These are phyloP conservation scores for Lysandra coridon DNA, from an alignment of 2,888 invertebrate genomes.

Conservation along the genomic window DNA sequence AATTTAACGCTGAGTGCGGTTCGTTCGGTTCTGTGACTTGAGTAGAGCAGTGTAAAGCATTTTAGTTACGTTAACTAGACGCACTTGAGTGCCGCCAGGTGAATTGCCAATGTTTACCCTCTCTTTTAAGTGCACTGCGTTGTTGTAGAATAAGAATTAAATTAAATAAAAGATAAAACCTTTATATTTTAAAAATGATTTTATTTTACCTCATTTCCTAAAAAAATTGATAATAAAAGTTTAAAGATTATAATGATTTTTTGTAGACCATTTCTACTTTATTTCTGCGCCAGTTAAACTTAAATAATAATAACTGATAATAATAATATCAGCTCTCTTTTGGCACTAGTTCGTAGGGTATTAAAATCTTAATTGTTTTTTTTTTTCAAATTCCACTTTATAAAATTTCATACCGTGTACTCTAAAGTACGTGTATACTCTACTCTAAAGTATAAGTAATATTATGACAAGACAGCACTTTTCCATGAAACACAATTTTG, in stretches of 20 bases:
- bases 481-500: too few species aligned
- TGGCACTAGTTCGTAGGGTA: too few species aligned
- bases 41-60: constrained; percentile 52
- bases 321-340: too few species aligned
- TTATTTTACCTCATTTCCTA: constrained; percentile 9
- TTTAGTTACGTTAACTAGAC: constrained; percentile 58
- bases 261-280: too few species aligned
- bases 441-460: too few species aligned
- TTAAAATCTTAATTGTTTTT: too few species aligned
- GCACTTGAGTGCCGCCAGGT: constrained; percentile 46
- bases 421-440: too few species aligned
- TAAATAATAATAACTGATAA: too few species aligned
- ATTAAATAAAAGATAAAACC: constrained; percentile 52
- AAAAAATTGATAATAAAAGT: background rate
- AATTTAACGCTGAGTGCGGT: constrained; percentile 50
- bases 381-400: too few species aligned
- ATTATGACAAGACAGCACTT: too few species aligned
- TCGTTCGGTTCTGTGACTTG: background rate
- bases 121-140: constrained; percentile 61
- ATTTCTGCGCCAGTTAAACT: too few species aligned
- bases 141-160: constrained; percentile 47
- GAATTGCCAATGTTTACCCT: constrained; percentile 54
- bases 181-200: constrained; percentile 30
- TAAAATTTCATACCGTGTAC: too few species aligned
- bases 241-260: background rate